These are phyloP conservation scores for Crocallis elinguaria DNA, from an alignment of 2,888 invertebrate genomes.

Conservation along the genomic window DNA sequence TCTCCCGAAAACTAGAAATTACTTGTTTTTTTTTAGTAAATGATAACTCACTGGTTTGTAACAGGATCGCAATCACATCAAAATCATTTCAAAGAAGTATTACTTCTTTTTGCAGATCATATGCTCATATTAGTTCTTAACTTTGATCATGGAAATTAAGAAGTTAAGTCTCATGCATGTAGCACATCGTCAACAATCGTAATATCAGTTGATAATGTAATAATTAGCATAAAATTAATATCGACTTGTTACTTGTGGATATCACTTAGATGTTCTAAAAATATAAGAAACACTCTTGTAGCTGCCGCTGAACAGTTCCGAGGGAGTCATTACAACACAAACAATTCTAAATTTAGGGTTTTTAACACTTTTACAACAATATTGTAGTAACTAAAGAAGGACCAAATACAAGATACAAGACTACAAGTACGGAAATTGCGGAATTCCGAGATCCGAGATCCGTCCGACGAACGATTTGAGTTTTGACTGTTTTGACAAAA, in stretches of 20 bases:
- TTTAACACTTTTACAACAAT: neutral
- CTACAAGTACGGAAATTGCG: no score
- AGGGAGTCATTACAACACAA: neutral
- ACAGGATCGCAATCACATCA: no score
- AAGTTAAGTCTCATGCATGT: neutral
- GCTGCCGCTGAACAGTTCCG: neutral
- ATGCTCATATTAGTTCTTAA: no score
- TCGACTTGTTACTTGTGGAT: conserved; percentile 30
- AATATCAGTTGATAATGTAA: conserved; percentile 35
- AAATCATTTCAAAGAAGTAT: no score
- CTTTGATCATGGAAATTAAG: neutral
- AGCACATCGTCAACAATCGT: conserved; percentile 24
- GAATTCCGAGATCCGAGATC: no score
- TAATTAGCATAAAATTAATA: conserved; percentile 40
- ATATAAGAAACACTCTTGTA: neutral
- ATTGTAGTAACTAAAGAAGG: neutral
- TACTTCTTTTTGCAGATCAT: no score
- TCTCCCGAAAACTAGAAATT: no score
- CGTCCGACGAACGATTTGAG: no score
- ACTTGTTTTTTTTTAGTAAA: no score
- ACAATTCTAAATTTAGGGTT: neutral
- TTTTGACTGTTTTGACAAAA: no score
- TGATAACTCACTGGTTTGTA: no score
- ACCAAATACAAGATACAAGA: no score
- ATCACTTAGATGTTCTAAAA: neutral